Evolutionary conservation across 2,113 vertebrate genomes (phyloP), one percentile per base, ranked within the genome.

Genomic region (Cricetomys ansorgei): DNA sequence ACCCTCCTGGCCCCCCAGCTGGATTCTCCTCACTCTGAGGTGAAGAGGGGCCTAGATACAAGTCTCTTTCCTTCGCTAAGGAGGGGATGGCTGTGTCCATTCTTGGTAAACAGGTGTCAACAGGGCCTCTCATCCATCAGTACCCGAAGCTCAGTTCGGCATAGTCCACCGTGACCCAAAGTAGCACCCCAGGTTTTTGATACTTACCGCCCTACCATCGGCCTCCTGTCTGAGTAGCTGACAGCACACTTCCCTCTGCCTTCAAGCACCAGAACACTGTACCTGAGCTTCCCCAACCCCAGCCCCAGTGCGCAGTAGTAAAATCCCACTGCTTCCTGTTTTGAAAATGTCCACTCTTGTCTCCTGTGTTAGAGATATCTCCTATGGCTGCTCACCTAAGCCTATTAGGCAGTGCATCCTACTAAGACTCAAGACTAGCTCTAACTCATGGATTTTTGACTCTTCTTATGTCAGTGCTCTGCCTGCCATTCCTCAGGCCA

Each of bases 11-110:
- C 1, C 48, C 45, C 76, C 48, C 21, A 10, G 2, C 13, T 48
- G 8, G 0, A 5, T 0, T 64, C 5, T 64, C 34, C 15, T 62
- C 57, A 23, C 40, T 10, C 4, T 11, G 19, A 7, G 10, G 16
- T 2, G 7, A 34, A 4, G 25, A 23, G 45, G 16, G 16, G 1
- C 11, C 0, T 8, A 10, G 65, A 31, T 9, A 17, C n/a, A 37
- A 3, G 31, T 21, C 2, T 5, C 34, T n/a, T 15, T 70, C 11
- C 23, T 62, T 37, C 40, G 3, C 70, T 37, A 25, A 69, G 62
- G 16, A 65, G 40, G 7, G 4, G 1, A 13, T 1, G 40, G 23
- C 43, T 79, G 48, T 65, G 59, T 40, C 48, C 62, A 17, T 1
- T 10, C 21, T 3, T 0, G 6, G 23, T 21, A 81, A 62, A 7